phyloP scores from a whole-genome alignment of 2,797 vertebrate species.

The Pantherophis alleghaniensis region DNA sequence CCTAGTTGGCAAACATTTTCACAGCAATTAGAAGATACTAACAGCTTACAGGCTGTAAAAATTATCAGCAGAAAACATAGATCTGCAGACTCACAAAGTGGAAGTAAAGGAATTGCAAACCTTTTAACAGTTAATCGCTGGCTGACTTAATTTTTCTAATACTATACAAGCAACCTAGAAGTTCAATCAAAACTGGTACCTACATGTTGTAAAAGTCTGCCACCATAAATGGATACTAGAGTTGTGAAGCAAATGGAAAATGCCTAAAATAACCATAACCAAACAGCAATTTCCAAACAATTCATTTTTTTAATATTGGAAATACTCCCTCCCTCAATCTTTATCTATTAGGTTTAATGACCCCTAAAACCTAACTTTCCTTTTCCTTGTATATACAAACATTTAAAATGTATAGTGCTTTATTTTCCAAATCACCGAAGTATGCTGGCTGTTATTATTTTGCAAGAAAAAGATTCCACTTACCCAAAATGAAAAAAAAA shows the following conservation, averaged over 20 bases:
- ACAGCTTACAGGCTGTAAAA: not conserved
- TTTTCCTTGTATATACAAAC: too few relatives aligned
- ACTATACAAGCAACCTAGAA: not conserved
- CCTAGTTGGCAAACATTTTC: slow-evolving; percentile 11
- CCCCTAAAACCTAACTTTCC: not conserved
- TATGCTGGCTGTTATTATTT: not conserved
- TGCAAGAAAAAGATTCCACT: not conserved
- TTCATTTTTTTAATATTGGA: not conserved
- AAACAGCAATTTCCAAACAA: not conserved
- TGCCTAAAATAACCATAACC: not conserved
- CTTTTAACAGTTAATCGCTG: not conserved
- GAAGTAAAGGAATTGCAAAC: not conserved
- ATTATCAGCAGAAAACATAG: not conserved
- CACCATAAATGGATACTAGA: not conserved
- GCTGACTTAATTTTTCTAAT: not conserved
- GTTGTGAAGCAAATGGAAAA: not conserved
- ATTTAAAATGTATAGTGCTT: not conserved
- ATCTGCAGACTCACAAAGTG: not conserved
- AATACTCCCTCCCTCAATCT: not conserved
- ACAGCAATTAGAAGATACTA: not conserved
- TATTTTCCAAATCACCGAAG: not conserved
- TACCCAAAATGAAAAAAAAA: not conserved
- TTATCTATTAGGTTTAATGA: not conserved
- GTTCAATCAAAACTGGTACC: not conserved
- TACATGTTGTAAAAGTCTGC: not conserved